These are phyloP conservation scores for Drosophila virilis DNA, from an alignment of 1,140 invertebrate genomes.

Conservation along the genomic window DNA sequence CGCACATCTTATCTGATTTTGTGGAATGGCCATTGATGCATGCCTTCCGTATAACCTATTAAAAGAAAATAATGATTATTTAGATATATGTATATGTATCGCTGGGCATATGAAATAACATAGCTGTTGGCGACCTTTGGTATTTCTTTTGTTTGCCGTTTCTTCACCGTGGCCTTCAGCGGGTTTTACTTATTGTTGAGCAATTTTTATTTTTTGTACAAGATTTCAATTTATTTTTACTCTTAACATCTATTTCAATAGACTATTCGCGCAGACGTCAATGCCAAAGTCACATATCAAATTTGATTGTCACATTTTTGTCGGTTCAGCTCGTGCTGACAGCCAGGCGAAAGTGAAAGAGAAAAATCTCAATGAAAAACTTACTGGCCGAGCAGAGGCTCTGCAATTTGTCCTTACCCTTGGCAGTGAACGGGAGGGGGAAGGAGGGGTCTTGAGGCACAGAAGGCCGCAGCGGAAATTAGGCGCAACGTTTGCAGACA, in stretches of 20 bases:
- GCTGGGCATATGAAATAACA: not conserved
- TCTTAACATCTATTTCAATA: constrained; percentile 67
- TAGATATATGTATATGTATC: not conserved
- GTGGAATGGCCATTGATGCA: not conserved
- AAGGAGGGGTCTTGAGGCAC: not conserved
- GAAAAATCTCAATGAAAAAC: constrained; percentile 51
- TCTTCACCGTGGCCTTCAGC: constrained; percentile 5
- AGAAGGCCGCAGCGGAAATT: constrained; percentile 41
- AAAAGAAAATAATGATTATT: not conserved
- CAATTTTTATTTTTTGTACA: constrained; percentile 41
- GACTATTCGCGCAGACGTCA: constrained; percentile 59
- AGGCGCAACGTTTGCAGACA: constrained; percentile 25
- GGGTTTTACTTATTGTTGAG: constrained; percentile 21
- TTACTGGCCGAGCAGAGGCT: constrained; percentile 10
- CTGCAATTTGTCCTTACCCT: constrained; percentile 48
- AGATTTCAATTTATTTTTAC: constrained; percentile 57
- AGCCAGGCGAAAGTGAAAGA: constrained; percentile 42
- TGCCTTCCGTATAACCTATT: not conserved
- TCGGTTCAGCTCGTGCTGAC: constrained; percentile 7
- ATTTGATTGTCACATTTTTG: constrained; percentile 57
- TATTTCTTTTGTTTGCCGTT: constrained; percentile 2
- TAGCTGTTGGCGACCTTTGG: constrained; percentile 1
- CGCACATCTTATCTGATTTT: not conserved
- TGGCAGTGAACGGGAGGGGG: not conserved
- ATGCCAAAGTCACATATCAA: constrained; percentile 78